phyloP scores from a whole-genome alignment of 2,888 invertebrate species.

The Phrixothrix hirtus region DNA sequence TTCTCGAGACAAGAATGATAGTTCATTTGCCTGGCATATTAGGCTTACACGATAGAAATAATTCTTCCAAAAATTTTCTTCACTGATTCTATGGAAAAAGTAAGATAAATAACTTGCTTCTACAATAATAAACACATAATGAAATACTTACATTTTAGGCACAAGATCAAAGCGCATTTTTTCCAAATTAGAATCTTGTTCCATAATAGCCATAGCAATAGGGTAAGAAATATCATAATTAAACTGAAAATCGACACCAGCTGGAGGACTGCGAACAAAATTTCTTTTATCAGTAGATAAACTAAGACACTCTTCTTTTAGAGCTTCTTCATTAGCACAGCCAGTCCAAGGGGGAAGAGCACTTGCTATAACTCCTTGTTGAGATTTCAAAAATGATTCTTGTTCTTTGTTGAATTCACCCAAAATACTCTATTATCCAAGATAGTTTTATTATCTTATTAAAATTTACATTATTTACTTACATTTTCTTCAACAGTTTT shows the following conservation, averaged over 20 bases:
- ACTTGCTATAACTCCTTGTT: conserved; percentile 69
- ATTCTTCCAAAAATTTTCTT: conserved; percentile 99
- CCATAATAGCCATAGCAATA: conserved; percentile 91
- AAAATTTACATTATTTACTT: no score
- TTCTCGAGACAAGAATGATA: conserved; percentile 54
- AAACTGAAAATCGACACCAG: conserved; percentile 94
- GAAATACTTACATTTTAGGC: conserved; percentile 93
- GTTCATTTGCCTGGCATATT: conserved; percentile 94
- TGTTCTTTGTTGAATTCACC: conserved; percentile 98
- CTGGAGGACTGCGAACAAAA: conserved; percentile 95
- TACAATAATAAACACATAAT: no score
- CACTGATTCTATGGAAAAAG: conserved; percentile 52
- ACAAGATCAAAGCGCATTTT: conserved; percentile 99
- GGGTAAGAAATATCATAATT: conserved; percentile 92
- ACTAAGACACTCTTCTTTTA: conserved; percentile 94
- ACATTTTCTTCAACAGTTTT: conserved; percentile 96
- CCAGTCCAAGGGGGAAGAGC: conserved; percentile 94
- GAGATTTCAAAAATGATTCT: conserved; percentile 91
- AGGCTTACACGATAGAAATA: conserved; percentile 99
- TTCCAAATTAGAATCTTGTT: conserved; percentile 93
- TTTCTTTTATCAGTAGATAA: conserved; percentile 94
- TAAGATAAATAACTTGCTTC: no score
- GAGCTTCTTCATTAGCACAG: conserved; percentile 88
- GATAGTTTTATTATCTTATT: no score
- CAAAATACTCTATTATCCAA: conserved; percentile 76